Conservation (phyloP, 1,140 invertebrate genomes). For the Neelides sp. region DNA sequence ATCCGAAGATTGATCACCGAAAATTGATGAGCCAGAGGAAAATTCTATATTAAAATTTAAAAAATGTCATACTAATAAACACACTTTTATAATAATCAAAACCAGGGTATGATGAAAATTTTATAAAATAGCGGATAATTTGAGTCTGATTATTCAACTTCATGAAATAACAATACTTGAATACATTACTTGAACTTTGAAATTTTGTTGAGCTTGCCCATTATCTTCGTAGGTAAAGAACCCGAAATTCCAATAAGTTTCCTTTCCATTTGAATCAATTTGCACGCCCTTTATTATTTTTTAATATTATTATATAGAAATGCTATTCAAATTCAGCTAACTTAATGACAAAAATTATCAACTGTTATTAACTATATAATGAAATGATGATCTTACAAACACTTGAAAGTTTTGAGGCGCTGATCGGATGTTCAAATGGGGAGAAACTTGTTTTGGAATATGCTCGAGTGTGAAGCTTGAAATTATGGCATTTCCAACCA, state of each 20-base stretch:
- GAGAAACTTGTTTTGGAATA: slow-evolving; percentile 58
- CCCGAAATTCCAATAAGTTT: slow-evolving; percentile 61
- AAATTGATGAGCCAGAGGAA: no score
- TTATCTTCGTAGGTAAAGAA: slow-evolving; percentile 67
- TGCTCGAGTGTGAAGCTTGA: slow-evolving; percentile 86
- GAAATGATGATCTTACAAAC: slow-evolving; percentile 46
- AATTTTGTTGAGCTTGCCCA: slow-evolving; percentile 79
- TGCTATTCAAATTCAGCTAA: no score
- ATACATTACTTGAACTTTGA: slow-evolving; percentile 58
- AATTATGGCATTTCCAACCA: slow-evolving; percentile 61
- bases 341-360: slow-evolving; percentile 30
- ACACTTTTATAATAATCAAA: slow-evolving; percentile 2
- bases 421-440: slow-evolving; percentile 73
- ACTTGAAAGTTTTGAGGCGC: slow-evolving; percentile 69
- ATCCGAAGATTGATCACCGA: slow-evolving; percentile 47
- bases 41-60: slow-evolving; percentile 10
- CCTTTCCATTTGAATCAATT: slow-evolving; percentile 61
- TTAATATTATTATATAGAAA: no score
- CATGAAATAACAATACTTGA: slow-evolving; percentile 19
- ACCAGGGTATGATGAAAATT: neutral
- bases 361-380: no score
- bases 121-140: no score
- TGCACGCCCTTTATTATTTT: no score
- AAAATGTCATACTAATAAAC: neutral
- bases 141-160: neutral